A percentile compares a stretch with the other conserved stretches of the same genome.
These are phyloP conservation scores for Pycnomerus fuliginosus DNA, from an alignment of 2,888 invertebrate genomes.

Conservation along the genomic window DNA sequence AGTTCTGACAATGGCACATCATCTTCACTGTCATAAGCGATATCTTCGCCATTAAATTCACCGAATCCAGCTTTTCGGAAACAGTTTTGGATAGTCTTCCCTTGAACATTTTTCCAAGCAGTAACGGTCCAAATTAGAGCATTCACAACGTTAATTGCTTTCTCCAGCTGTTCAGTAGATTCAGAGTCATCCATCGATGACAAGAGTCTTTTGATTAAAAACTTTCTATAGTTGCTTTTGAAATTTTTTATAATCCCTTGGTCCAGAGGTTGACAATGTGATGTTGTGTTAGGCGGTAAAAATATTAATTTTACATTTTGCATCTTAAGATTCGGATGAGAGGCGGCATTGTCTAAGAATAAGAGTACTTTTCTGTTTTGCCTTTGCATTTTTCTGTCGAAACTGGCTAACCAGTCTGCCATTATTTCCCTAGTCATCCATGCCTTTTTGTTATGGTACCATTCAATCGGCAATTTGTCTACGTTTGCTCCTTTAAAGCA, in stretches of 20 bases:
- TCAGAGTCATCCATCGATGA: neutral
- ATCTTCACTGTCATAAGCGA: neutral
- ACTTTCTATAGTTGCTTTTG: neutral
- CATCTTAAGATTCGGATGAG: no score
- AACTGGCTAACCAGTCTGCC: neutral
- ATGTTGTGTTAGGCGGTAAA: neutral
- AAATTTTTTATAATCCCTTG: neutral
- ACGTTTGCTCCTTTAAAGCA: neutral
- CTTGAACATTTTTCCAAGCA: no score
- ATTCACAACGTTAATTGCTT: neutral
- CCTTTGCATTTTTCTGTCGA: neutral
- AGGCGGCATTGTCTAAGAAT: no score
- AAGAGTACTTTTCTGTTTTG: neutral
- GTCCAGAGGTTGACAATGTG: no score
- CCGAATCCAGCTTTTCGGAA: neutral
- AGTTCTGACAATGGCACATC: no score
- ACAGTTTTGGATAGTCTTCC: neutral
- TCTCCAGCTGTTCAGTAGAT: no score
- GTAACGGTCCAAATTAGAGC: neutral
- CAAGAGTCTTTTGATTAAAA: neutral
- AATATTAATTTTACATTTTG: no score
- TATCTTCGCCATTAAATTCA: neutral
- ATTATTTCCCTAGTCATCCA: neutral
- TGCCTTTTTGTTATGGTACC: neutral
- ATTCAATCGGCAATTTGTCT: neutral